Evolutionary conservation across 2,888 invertebrate species (phyloP), one percentile per base, ranked within the genome.

Genomic region (Chalcosyrphus nemorum): DNA sequence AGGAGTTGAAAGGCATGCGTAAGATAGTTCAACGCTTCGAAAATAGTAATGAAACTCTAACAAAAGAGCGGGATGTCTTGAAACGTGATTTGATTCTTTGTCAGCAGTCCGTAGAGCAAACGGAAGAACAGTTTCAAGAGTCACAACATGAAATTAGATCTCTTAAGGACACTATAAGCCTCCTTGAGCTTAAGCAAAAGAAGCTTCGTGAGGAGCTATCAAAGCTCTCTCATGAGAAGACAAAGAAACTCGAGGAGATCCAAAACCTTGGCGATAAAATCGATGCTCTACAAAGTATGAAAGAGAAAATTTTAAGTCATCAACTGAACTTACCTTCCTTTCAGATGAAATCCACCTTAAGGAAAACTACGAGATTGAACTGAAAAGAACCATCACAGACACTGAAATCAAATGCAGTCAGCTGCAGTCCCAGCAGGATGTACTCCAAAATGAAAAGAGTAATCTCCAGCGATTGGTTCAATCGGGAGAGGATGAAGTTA

Each of bases 371-470:
- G 91, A 90, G 43, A 86, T 89, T 54, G 91, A 92, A 45, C 78
- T 91, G 1, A 91, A 91, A 74, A 89, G 91, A 24, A 89, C 89
- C 0, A 88, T 91, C 0, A 88, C 88, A 19, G 90, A 92, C 56
- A 68, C 89, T n/a, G 90, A 91, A 81, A 63, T 86, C 1, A 90
- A 90, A 81, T 88, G 89, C 76, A 77, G 86, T 15, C 89, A 88
- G 74, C 88, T 90, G 1, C 93, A 95, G 78, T 95, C 95, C 72
- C 92, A 95, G 9, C 94, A 96, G 82, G 97, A 97, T 89, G 93
- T 94, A 0, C 93, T 95, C 0, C 92, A 95, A 6, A 94, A 95
- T 11, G 97, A 98, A 89, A 92, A 96, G 35, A 97, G 96, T 89
- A 92, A 94, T 86, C 93, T 95, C 88, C 95, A 95, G 88, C 96